Evolutionary conservation across 2,113 vertebrate species (phyloP).

Genomic region (Neofelis nebulosa): DNA sequence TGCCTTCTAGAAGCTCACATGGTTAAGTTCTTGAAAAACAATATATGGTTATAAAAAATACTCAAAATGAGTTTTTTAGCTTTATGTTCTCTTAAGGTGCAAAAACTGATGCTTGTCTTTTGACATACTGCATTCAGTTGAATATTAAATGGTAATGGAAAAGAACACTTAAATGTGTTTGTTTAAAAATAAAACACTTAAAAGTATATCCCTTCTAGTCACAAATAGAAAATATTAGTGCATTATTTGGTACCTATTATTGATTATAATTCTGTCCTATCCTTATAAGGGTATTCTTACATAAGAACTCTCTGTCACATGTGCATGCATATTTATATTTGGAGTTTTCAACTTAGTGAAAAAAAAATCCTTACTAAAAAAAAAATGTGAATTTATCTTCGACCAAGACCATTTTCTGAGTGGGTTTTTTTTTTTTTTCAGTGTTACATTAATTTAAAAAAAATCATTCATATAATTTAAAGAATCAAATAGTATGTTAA

Average conservation of each 20-base stretch:
- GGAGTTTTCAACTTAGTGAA: neutral
- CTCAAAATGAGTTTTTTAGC: neutral
- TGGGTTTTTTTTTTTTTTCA: neutral
- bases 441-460: neutral
- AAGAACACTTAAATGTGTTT: neutral
- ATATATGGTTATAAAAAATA: neutral
- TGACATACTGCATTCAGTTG: neutral
- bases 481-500: neutral
- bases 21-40: conserved; percentile 1
- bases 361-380: neutral
- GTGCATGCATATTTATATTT: neutral
- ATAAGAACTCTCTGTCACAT: neutral
- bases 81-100: neutral
- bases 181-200: conserved; percentile 39
- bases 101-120: neutral
- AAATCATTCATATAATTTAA: neutral
- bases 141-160: neutral
- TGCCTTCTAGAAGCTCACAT: neutral
- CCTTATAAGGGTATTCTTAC: neutral
- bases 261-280: neutral
- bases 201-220: neutral
- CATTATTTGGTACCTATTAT: neutral
- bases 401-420: neutral
- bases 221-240: conserved; percentile 2
- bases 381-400: conserved; percentile 1